Conservation (phyloP, 2,888 invertebrate genomes). For the Drosophila kanekoi region DNA sequence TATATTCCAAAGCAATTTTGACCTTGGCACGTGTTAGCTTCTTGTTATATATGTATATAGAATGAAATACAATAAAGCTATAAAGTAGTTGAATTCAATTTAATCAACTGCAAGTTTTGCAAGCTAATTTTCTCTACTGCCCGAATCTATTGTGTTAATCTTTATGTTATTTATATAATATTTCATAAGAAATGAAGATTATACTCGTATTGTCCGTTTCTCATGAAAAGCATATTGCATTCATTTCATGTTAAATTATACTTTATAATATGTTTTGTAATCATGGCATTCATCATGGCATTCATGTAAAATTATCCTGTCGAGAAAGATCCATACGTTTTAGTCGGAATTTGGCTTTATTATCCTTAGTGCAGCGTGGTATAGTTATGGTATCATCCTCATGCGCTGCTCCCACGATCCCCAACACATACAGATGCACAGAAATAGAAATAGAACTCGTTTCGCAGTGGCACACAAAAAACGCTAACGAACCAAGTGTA, state of each 20-base stretch:
- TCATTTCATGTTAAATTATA: neutral
- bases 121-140: too few relatives aligned
- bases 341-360: conserved; percentile 10
- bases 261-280: neutral
- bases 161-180: too few relatives aligned
- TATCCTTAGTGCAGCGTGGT: conserved; percentile 3
- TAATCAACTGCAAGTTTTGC: too few relatives aligned
- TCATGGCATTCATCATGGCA: neutral
- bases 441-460: conserved; percentile 48
- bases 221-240: too few relatives aligned
- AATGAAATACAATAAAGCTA: too few relatives aligned
- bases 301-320: neutral
- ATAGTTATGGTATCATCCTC: conserved; percentile 39
- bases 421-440: conserved; percentile 35
- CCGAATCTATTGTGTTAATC: too few relatives aligned
- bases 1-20: too few relatives aligned
- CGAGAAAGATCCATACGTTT: neutral
- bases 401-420: conserved; percentile 58
- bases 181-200: too few relatives aligned
- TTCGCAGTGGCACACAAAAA: conserved; percentile 47
- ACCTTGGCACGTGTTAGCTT: too few relatives aligned
- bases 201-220: too few relatives aligned
- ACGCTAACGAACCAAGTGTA: conserved; percentile 78
- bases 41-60: too few relatives aligned
- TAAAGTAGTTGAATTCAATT: too few relatives aligned